Conservation (phyloP, 2,113 vertebrate species). For the Nyctibius bracteatus region DNA sequence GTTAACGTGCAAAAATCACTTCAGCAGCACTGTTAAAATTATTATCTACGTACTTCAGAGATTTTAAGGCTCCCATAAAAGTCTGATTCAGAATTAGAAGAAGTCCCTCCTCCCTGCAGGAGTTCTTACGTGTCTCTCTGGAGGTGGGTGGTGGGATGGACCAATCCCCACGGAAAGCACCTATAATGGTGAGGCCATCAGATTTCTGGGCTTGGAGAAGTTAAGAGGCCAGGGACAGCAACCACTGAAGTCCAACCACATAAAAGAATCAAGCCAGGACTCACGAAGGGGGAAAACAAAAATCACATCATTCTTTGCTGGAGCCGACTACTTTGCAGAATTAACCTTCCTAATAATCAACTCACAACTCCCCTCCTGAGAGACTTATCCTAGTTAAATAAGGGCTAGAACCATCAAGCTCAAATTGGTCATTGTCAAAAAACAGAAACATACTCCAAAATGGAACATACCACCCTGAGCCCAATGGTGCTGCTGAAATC, state of each 20-base stretch:
- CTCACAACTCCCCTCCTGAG: not conserved
- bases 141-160: not conserved
- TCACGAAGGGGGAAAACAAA: not conserved
- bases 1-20: not conserved
- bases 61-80: not conserved
- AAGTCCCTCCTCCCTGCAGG: not conserved
- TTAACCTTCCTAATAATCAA: not conserved
- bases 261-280: not conserved
- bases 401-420: not conserved
- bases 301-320: not conserved
- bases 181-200: not conserved
- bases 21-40: not conserved
- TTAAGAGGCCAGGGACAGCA: not conserved
- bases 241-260: not conserved
- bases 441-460: not conserved
- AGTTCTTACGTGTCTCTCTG: not conserved
- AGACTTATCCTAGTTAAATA: not conserved
- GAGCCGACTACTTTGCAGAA: not conserved
- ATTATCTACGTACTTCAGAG: not conserved
- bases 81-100: not conserved
- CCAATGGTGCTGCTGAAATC: not conserved
- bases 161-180: not conserved
- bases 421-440: not conserved
- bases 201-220: not conserved
- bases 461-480: not conserved